Base-by-base conservation (phyloP, 1,140 invertebrate species). In the Marisa cornuarietis region DNA sequence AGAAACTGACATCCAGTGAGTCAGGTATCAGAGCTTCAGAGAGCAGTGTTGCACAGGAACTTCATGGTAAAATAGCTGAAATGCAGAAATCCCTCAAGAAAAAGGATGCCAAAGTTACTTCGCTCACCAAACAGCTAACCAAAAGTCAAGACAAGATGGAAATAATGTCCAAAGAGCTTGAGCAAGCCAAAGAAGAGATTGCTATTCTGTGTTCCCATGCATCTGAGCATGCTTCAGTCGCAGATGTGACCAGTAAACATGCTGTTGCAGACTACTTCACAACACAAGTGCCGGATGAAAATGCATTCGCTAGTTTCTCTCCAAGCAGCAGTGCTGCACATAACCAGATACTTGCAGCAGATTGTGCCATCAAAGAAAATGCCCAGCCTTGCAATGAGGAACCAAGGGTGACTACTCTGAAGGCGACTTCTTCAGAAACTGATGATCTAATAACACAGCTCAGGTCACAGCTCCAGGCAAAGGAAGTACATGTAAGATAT, bases 51-150 rank as follows among this genome's bases (percentile, higher is more conserved):
- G 73, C 22, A 16, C 79, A 69, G 26, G 68, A 58, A 73, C 16
- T 71, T 24, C 58, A 71, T 58, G 18, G 78, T 31, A 83, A 85
- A 80, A 63, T 84, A 16, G 22, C 52, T 24, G 63, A 76, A 52
- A 61, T 83, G 22, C 82, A 85, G 65, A 81, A 83, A 63, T 71
- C 79, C 11, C 6, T 84, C 20, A 83, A 81, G 51, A 84, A 83
- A 52, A 83, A 81, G 72, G 83, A 84, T 68, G 83, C 83, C 31
- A 81, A 82, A 81, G 75, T 79, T 62, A 42, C 66, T 4, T 72
- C 79, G 13, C 42, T 82, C 16, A 52, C 42, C 13, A 84, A 84
- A 65, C 77, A 84, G 66, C 26, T 83, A 61, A 73, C 81, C 18
- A 49, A 75, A 61, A 71, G 61, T 24, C 63, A 71, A 31, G 51